phyloP scores from a whole-genome alignment of 2,888 invertebrate species.

The Philhelius pedissequus region DNA sequence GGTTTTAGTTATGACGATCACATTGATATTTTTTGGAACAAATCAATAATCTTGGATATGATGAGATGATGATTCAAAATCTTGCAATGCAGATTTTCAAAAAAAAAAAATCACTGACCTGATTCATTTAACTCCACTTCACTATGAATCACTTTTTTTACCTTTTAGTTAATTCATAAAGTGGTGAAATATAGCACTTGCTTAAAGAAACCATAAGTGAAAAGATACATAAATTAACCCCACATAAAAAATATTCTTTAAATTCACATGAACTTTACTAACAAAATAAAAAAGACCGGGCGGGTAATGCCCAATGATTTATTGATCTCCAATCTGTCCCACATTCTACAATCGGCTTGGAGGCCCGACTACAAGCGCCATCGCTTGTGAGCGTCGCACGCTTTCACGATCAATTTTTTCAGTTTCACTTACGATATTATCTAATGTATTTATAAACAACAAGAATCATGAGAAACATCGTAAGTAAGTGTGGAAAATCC shows the following conservation, averaged over 20 bases:
- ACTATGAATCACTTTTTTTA: background rate
- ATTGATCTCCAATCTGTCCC: background rate
- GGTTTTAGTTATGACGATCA: too few relatives aligned
- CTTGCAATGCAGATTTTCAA: background rate
- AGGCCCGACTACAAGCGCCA: background rate
- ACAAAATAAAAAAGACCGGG: background rate
- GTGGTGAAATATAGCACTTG: background rate
- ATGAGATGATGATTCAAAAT: background rate
- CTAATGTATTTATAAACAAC: background rate
- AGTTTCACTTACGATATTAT: background rate
- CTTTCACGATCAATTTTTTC: background rate
- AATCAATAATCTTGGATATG: too few relatives aligned
- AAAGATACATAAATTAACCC: background rate
- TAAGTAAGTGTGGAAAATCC: slow-evolving; percentile 6
- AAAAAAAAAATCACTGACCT: background rate
- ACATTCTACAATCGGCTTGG: background rate
- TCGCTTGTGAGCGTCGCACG: background rate
- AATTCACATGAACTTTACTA: background rate
- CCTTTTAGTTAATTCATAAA: background rate
- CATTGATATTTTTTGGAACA: too few relatives aligned
- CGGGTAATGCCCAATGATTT: slow-evolving; percentile 4
- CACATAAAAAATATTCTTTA: background rate
- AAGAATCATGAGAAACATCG: background rate
- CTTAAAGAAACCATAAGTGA: background rate
- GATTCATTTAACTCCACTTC: background rate